Evolutionary conservation across 2,113 vertebrate species (phyloP).

Genomic region (Alouatta palliata): DNA sequence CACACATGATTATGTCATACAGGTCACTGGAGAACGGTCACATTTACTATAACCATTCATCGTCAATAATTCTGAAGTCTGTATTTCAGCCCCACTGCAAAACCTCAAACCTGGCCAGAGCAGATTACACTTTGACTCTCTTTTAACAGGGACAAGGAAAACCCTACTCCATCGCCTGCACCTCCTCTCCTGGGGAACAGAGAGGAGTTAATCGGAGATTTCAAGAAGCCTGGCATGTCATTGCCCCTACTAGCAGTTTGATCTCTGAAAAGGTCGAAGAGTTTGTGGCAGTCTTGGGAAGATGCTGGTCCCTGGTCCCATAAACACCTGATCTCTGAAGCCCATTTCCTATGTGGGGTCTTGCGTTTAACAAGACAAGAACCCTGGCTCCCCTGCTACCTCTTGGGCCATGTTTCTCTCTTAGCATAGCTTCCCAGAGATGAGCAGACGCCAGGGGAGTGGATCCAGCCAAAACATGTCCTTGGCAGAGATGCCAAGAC

Average conservation of each 20-base stretch:
- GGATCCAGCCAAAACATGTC: constrained; percentile 43
- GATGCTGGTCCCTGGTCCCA: background rate
- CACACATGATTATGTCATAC: background rate
- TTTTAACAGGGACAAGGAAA: background rate
- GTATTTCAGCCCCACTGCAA: background rate
- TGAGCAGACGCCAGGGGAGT: background rate
- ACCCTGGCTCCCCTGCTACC: background rate
- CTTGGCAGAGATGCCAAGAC: constrained; percentile 48
- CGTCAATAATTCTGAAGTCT: background rate
- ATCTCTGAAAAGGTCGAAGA: background rate
- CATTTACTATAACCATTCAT: background rate
- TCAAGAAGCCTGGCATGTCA: background rate
- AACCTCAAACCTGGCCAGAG: background rate
- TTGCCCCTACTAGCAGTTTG: background rate
- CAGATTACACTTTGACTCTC: background rate
- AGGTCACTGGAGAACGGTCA: background rate
- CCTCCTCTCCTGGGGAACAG: background rate
- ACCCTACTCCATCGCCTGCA: too few relatives aligned
- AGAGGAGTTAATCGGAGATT: background rate
- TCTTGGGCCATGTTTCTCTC: background rate
- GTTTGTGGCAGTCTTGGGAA: background rate
- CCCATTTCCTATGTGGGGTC: background rate
- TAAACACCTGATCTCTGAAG: background rate
- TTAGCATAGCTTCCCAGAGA: background rate
- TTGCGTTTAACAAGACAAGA: background rate